These are phyloP conservation scores for Burhinus bistriatus DNA, from an alignment of 2,113 vertebrate genomes.

Conservation along the genomic window DNA sequence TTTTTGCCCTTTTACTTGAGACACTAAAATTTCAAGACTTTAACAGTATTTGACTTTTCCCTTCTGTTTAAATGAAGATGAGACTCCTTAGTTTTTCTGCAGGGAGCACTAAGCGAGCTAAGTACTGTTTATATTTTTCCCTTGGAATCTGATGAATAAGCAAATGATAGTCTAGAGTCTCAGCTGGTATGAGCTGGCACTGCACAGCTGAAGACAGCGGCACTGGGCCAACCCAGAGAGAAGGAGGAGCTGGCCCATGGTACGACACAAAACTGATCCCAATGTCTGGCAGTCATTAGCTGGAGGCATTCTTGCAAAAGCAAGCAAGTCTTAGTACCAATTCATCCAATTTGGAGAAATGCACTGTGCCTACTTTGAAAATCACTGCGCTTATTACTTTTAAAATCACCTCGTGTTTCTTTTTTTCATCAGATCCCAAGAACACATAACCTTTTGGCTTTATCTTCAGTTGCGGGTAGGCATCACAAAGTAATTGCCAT, in stretches of 20 bases:
- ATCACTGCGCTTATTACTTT: neutral
- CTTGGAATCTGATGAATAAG: conserved; percentile 22
- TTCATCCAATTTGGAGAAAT: neutral
- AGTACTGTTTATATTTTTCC: neutral
- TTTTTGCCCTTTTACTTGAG: neutral
- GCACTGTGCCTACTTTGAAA: neutral
- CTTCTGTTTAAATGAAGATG: neutral
- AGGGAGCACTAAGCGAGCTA: neutral
- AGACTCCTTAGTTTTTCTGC: neutral
- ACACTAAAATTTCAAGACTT: neutral
- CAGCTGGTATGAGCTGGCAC: conserved; percentile 15
- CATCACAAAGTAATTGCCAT: neutral
- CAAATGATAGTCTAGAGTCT: neutral
- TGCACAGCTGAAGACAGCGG: neutral
- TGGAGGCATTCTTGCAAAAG: neutral
- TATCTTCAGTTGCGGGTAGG: neutral
- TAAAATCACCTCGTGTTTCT: neutral
- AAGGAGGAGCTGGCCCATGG: neutral
- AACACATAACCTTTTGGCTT: neutral
- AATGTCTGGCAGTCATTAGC: neutral
- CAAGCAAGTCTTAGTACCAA: neutral
- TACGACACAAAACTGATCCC: neutral
- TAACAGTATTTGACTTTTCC: neutral
- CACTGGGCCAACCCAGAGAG: neutral
- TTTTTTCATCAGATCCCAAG: neutral